Percentiles rank a stretch among this genome's conserved stretches.
These are phyloP conservation scores for Orchesella cincta DNA, from an alignment of 1,140 invertebrate species.

Conservation along the genomic window DNA sequence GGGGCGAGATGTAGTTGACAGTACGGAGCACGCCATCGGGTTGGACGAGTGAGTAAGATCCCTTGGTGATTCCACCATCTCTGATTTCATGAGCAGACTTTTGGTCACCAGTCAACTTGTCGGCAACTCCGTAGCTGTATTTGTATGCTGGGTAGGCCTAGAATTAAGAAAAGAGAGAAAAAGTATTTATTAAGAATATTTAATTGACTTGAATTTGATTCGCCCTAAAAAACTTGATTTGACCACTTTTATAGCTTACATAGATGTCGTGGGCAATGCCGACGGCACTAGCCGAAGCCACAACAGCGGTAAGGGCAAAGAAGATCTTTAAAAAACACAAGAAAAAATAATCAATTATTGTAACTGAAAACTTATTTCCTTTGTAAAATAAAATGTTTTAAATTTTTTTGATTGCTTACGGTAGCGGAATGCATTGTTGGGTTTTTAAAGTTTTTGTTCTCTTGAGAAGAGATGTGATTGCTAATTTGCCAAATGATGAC, in stretches of 20 bases:
- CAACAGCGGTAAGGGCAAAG: neutral
- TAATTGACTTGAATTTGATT: no score
- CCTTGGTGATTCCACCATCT: constrained; percentile 59
- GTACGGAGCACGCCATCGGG: constrained; percentile 62
- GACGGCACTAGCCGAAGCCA: neutral
- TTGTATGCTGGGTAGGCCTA: neutral
- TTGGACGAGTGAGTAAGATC: constrained; percentile 63
- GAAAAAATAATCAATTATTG: constrained; percentile 26
- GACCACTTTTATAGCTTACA: no score
- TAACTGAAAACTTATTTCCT: neutral
- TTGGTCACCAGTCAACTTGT: constrained; percentile 26
- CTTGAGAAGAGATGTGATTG: constrained; percentile 9
- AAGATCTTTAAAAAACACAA: no score
- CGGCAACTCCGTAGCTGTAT: constrained; percentile 8
- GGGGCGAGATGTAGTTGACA: constrained; percentile 60
- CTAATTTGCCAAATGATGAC: neutral
- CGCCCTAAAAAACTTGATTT: no score
- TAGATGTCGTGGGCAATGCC: neutral
- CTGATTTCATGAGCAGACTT: constrained; percentile 15
- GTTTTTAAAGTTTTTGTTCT: neutral
- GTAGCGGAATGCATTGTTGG: neutral
- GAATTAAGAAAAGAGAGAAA: no score
- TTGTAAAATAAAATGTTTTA: neutral
- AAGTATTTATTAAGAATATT: no score
- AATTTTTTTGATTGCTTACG: neutral